These are phyloP conservation scores for Phasia obesa DNA, from an alignment of 2,888 invertebrate genomes.

Conservation along the genomic window DNA sequence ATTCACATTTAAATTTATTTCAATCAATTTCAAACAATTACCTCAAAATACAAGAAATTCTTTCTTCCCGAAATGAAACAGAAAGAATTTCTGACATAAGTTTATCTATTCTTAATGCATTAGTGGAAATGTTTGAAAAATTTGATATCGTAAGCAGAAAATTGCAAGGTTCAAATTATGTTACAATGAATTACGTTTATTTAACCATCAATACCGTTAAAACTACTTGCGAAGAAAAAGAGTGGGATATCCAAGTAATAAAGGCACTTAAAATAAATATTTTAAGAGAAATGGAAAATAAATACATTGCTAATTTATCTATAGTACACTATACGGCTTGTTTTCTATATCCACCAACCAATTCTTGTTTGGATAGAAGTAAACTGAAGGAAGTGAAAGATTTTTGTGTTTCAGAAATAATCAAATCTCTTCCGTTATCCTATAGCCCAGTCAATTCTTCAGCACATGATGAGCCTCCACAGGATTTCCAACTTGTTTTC, in stretches of 20 bases:
- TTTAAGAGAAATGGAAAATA: too few relatives aligned
- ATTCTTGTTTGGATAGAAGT: constrained; percentile 29
- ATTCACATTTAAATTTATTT: constrained; percentile 47
- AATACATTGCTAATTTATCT: too few relatives aligned
- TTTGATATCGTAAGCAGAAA: too few relatives aligned
- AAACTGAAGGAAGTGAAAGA: constrained; percentile 45
- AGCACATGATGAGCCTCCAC: constrained; percentile 29
- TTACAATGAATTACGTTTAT: too few relatives aligned
- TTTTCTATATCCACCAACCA: too few relatives aligned
- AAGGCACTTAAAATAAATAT: too few relatives aligned
- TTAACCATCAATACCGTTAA: too few relatives aligned
- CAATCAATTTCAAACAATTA: constrained; percentile 34
- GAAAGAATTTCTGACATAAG: constrained; percentile 42
- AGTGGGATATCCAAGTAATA: too few relatives aligned
- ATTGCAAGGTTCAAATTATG: too few relatives aligned
- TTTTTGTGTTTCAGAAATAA: constrained; percentile 35
- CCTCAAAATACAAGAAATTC: constrained; percentile 39
- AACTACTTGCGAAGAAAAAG: too few relatives aligned
- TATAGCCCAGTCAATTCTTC: constrained; percentile 8
- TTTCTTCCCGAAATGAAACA: constrained; percentile 38
- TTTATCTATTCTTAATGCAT: constrained; percentile 36
- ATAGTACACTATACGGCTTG: too few relatives aligned
- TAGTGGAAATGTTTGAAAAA: constrained; percentile 54
- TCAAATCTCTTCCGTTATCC: constrained; percentile 9
- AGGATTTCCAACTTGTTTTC: constrained; percentile 47